These are phyloP conservation scores for Timema cristinae DNA, from an alignment of 2,888 invertebrate species.

Conservation along the genomic window DNA sequence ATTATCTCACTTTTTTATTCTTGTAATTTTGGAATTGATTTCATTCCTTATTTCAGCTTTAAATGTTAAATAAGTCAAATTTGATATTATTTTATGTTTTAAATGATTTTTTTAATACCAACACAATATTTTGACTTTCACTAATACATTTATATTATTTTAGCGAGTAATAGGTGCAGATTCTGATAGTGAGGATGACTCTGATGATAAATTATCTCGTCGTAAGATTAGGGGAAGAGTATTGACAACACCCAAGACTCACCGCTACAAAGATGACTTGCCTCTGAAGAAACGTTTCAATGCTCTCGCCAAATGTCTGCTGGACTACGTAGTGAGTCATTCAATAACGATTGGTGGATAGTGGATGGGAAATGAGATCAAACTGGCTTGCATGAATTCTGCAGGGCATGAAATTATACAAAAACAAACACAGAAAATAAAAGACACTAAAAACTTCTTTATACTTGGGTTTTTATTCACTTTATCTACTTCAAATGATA, in stretches of 20 bases:
- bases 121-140: not conserved
- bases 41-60: no score
- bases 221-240: constrained; percentile 40
- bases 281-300: constrained; percentile 77
- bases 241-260: constrained; percentile 35
- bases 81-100: not conserved
- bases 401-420: no score
- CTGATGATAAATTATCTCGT: constrained; percentile 37
- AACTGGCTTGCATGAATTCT: no score
- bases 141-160: not conserved
- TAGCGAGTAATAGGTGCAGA: constrained; percentile 35
- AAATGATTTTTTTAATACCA: not conserved
- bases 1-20: no score
- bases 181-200: constrained; percentile 51
- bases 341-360: constrained; percentile 20
- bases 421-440: no score
- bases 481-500: no score
- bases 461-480: no score
- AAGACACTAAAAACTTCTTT: no score
- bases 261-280: constrained; percentile 44
- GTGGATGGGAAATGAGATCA: no score
- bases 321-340: constrained; percentile 59
- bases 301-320: constrained; percentile 69
- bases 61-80: not conserved
- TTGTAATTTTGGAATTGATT: no score